Evolutionary conservation across 2,888 invertebrate genomes (phyloP), one percentile per base, ranked within the genome.

Genomic region (Agriopis aurantiaria): DNA sequence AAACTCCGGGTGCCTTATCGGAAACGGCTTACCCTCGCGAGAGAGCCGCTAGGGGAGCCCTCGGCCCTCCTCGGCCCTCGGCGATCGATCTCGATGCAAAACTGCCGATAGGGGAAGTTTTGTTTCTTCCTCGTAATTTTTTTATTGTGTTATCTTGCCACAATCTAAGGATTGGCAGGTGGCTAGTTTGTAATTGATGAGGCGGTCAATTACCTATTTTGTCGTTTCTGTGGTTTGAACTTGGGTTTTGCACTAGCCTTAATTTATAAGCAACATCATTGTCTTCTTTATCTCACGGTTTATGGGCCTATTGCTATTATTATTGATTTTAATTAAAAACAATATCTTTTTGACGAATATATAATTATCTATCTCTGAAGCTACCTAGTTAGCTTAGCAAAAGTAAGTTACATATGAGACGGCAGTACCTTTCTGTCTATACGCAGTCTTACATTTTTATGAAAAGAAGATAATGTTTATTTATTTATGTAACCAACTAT

Each of bases 11-110:
- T 91, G 91, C 86, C 93, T 94, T 94, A 95, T 95, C 95, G 94
- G 91, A 94, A 93, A 94, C 92, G 94, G 94, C 94, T 95, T 95
- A 94, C 90, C 92, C 92, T 90, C 88, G 91, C 89, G 91, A 90
- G 93, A 91, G 17, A 58, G 58, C 93, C 92, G 88, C 65, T 65
- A 48, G 66, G 70, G 70, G 70, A 65, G 76, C 78, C 78, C 73
- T 72, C 71, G 33, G 57, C 86, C 87, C 84, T 82, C 83, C 73
- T 72, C 71, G 23, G 57, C 86, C 87, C 84, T 82, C 83, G 83
- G 78, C 91, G 90, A 92, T 93, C 93, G 93, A 93, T 93, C 91
- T 90, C 90, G 84, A 93, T 93, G 93, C 93, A 93, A 93, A 93
- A 89, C 88, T 90, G 82, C 86, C 84, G 84, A 84, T 83, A 84